phyloP scores from a whole-genome alignment of 2,113 vertebrate species.

The Chaetops frenatus region DNA sequence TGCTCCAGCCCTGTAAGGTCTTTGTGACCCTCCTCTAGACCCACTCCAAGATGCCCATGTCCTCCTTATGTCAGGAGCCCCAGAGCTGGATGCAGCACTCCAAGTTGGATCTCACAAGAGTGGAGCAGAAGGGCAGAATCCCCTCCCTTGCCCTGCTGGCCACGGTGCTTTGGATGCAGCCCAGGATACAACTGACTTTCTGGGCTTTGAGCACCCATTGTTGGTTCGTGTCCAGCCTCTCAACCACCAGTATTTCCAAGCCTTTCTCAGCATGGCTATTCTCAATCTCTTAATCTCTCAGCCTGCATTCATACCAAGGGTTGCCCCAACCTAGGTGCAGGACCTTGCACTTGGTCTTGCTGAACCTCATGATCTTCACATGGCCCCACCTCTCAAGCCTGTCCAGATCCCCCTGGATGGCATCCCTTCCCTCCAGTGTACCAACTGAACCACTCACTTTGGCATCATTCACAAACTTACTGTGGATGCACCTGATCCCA shows the following conservation, averaged over 20 bases:
- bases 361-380: background rate
- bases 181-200: background rate
- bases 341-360: background rate
- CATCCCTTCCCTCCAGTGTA: background rate
- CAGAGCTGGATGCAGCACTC: background rate
- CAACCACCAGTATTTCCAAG: background rate
- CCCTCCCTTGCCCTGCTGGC: background rate
- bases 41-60: background rate
- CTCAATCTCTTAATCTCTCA: background rate
- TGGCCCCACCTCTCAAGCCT: background rate
- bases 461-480: background rate
- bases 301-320: background rate
- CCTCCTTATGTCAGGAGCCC: background rate
- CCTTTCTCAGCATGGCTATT: background rate
- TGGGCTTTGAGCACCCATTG: background rate
- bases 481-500: background rate
- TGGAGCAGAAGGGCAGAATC: background rate
- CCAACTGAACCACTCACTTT: background rate
- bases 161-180: background rate
- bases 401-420: background rate
- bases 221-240: background rate
- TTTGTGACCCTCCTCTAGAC: background rate
- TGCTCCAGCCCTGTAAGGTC: background rate
- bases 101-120: background rate
- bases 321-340: rapidly evolving